Conservation (phyloP, 2,888 invertebrate genomes). For the Plebejus melissa region DNA sequence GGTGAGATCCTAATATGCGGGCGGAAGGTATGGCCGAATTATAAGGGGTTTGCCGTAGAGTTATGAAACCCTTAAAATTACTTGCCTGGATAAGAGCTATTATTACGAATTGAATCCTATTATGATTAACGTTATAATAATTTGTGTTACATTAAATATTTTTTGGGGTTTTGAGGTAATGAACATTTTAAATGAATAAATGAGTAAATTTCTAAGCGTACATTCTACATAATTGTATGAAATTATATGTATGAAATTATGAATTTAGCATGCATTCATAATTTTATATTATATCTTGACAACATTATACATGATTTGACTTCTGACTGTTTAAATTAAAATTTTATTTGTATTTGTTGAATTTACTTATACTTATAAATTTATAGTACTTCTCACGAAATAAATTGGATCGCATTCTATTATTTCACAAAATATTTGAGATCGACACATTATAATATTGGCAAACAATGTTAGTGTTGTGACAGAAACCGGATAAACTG, state of each 20-base stretch:
- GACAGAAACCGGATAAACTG: slow-evolving; percentile 20
- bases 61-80: slow-evolving; percentile 15
- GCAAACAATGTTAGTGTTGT: slow-evolving; percentile 1
- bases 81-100: background rate
- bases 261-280: background rate
- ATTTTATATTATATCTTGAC: background rate
- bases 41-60: slow-evolving; percentile 22
- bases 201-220: background rate
- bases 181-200: background rate
- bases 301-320: background rate
- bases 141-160: background rate
- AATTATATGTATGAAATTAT: too few species aligned
- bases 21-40: slow-evolving; percentile 24
- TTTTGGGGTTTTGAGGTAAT: background rate
- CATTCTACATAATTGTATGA: too few species aligned
- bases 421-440: background rate
- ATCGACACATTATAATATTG: background rate
- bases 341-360: background rate
- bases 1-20: slow-evolving; percentile 24
- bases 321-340: background rate
- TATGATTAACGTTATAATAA: background rate
- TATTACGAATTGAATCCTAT: background rate
- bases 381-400: background rate
- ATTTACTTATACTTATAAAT: background rate
- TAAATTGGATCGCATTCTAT: background rate